These are phyloP conservation scores for Caenorhabditis latens DNA, from an alignment of 1,140 invertebrate genomes.

Conservation along the genomic window DNA sequence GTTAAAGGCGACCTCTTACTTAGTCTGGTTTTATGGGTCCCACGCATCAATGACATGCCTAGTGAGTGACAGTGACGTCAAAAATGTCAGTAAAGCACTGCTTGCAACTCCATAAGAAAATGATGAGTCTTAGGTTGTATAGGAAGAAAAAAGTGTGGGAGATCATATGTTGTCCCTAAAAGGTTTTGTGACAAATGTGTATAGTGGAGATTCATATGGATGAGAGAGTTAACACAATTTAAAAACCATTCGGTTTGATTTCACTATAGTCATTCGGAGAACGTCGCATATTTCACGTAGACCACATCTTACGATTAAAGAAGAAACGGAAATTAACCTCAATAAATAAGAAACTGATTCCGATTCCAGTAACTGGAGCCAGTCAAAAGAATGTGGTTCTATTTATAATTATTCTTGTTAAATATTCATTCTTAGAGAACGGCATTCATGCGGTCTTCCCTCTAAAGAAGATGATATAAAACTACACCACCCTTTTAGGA, in stretches of 20 bases:
- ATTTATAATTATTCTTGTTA: background rate
- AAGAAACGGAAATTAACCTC: too few species aligned
- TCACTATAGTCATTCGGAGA: background rate
- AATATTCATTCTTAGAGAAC: conserved; percentile 16
- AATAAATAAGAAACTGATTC: too few species aligned
- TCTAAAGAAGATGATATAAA: conserved; percentile 1
- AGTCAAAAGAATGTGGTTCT: background rate
- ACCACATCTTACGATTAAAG: background rate
- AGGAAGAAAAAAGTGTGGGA: background rate
- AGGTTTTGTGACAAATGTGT: conserved; percentile 50
- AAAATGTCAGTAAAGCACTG: background rate
- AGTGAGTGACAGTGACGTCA: conserved; percentile 9
- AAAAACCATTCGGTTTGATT: background rate
- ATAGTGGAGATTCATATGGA: conserved; percentile 6
- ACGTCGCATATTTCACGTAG: background rate
- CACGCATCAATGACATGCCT: conserved; percentile 44
- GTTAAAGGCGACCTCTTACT: background rate
- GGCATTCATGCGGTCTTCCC: conserved; percentile 13
- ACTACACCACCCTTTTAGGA: background rate
- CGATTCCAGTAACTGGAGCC: background rate
- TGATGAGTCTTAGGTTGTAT: background rate
- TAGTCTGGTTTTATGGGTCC: conserved; percentile 17
- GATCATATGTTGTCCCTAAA: conserved; percentile 36
- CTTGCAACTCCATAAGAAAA: background rate
- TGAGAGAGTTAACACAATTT: conserved; percentile 11